phyloP scores from a whole-genome alignment of 2,888 invertebrate species.

The Tiphia femorata region DNA sequence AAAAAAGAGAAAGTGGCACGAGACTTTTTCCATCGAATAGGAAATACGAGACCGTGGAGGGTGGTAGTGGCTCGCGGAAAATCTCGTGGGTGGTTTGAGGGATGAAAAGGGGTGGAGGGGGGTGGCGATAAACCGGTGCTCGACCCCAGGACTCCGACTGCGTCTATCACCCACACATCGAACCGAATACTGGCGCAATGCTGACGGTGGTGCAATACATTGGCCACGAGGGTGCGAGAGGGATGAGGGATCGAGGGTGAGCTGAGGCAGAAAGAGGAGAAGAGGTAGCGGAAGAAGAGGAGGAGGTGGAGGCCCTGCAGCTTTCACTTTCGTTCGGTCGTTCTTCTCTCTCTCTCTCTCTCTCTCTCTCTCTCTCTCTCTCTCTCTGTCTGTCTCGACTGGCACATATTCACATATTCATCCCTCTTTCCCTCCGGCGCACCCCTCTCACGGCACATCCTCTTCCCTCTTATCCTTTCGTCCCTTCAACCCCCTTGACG shows the following conservation, averaged over 20 bases:
- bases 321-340: conserved; percentile 61
- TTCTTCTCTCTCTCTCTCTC: conserved; percentile 12
- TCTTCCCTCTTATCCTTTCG: not conserved
- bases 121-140: conserved; percentile 30
- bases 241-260: conserved; percentile 14
- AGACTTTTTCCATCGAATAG: too few relatives aligned
- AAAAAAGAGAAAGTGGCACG: too few relatives aligned
- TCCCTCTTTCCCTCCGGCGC: conserved; percentile 25
- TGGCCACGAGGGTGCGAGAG: not conserved
- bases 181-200: conserved; percentile 37
- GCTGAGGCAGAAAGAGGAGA: conserved; percentile 25
- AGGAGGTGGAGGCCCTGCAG: conserved; percentile 49
- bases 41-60: too few relatives aligned
- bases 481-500: too few relatives aligned
- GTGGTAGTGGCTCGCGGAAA: too few relatives aligned
- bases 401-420: conserved; percentile 63
- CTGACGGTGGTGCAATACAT: conserved; percentile 13
- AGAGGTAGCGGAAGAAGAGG: conserved; percentile 24
- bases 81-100: too few relatives aligned
- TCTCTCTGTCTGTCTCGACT: conserved; percentile 47
- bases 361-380: conserved; percentile 5
- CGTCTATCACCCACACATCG: conserved; percentile 43
- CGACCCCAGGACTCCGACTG: conserved; percentile 43
- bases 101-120: conserved; percentile 15
- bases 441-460: not conserved